Percentiles rank a stretch among this genome's conserved stretches.
Conservation (phyloP, 2,888 invertebrate species). For the Drosophila tripunctata region DNA sequence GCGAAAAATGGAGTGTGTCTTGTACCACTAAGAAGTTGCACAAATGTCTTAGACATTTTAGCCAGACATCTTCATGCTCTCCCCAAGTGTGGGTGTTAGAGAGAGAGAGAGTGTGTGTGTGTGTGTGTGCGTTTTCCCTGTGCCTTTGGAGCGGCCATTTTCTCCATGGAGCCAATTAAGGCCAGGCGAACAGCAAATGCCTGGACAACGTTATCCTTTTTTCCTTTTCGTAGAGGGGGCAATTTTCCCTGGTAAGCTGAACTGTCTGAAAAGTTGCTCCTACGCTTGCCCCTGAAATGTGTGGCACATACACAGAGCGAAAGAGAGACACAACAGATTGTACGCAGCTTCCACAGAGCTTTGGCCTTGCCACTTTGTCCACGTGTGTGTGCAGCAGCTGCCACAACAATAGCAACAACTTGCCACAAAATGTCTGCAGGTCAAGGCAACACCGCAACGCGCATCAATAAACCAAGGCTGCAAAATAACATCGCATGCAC, state of each 20-base stretch:
- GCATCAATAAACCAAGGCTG: conserved; percentile 23
- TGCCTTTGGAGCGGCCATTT: conserved; percentile 77
- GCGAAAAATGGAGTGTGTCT: conserved; percentile 3
- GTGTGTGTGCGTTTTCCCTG: conserved; percentile 32
- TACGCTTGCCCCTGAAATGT: conserved; percentile 57
- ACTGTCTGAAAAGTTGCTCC: conserved; percentile 26
- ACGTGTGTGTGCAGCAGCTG: conserved; percentile 16
- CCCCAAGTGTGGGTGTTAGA: too few relatives aligned
- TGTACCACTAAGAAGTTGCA: conserved; percentile 49
- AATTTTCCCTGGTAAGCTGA: conserved; percentile 21
- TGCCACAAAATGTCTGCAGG: conserved; percentile 34
- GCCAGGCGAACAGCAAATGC: conserved; percentile 78
- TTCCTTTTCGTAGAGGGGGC: conserved; percentile 3
- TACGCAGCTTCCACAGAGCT: conserved; percentile 55
- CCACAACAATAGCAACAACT: conserved; percentile 8
- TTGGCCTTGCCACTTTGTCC: conserved; percentile 52
- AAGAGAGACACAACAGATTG: conserved; percentile 14
- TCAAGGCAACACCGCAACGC: conserved; percentile 44
- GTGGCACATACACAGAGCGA: conserved; percentile 5
- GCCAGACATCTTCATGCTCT: too few relatives aligned
- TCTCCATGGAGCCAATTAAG: conserved; percentile 81
- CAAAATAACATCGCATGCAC: conserved; percentile 23
- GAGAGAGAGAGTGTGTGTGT: conserved; percentile 9
- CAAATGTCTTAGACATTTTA: conserved; percentile 55
- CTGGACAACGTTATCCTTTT: conserved; percentile 11